These are phyloP conservation scores for Argya squamiceps DNA, from an alignment of 2,797 vertebrate species.

Conservation along the genomic window DNA sequence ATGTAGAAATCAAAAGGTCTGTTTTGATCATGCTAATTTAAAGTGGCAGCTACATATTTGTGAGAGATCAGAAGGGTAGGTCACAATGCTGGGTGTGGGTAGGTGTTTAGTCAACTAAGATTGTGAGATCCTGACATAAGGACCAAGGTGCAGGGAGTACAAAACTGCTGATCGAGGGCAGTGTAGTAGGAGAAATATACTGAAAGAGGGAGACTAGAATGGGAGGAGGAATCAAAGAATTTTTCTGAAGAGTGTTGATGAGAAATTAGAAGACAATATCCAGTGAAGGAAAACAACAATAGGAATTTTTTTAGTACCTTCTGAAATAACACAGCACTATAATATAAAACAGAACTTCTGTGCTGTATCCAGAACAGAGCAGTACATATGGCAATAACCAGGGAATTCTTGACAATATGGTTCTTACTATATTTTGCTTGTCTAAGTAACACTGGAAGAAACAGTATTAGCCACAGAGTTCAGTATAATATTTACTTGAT, in stretches of 20 bases:
- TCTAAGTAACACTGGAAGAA: background rate
- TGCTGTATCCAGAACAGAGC: background rate
- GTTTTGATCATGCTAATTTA: background rate
- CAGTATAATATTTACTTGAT: background rate
- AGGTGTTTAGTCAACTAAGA: slow-evolving; percentile 44
- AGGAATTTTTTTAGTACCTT: background rate
- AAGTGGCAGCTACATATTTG: background rate
- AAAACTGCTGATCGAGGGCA: background rate
- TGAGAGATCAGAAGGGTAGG: slow-evolving; percentile 39
- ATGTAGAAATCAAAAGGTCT: background rate
- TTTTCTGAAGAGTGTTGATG: background rate
- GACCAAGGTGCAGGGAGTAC: background rate
- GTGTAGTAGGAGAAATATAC: background rate
- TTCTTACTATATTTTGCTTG: background rate
- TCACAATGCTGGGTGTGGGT: slow-evolving; percentile 25
- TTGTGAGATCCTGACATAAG: slow-evolving; percentile 33
- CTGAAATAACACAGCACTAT: background rate
- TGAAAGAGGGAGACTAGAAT: background rate
- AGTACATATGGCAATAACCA: background rate
- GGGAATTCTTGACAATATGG: background rate
- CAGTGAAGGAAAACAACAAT: background rate
- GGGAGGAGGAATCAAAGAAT: background rate
- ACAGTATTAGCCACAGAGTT: background rate
- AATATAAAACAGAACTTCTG: background rate
- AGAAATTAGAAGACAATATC: background rate